Evolutionary conservation across 2,888 invertebrate species (phyloP).

Genomic region (Heteropelma amictum): DNA sequence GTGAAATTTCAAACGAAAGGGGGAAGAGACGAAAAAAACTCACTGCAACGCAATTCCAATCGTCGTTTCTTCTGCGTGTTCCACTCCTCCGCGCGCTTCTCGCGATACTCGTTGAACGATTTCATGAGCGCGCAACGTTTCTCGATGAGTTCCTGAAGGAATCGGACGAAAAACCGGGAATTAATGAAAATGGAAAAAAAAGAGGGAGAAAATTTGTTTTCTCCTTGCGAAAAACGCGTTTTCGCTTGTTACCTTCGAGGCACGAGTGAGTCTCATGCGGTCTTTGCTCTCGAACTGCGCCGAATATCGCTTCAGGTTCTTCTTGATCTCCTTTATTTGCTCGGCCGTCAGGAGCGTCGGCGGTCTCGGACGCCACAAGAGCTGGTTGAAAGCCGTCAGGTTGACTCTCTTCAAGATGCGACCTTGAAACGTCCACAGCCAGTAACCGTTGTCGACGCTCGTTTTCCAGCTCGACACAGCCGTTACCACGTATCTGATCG

Average conservation of each 20-base stretch:
- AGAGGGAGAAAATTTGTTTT: not conserved
- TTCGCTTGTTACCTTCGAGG: slow-evolving; percentile 84
- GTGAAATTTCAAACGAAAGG: no score
- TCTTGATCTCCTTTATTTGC: slow-evolving; percentile 96
- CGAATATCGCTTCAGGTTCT: slow-evolving; percentile 98
- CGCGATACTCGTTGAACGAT: slow-evolving; percentile 90
- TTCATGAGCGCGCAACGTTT: slow-evolving; percentile 93
- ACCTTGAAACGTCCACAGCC: slow-evolving; percentile 98
- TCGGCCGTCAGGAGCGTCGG: slow-evolving; percentile 89
- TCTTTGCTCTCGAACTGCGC: slow-evolving; percentile 98
- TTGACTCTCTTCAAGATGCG: slow-evolving; percentile 89
- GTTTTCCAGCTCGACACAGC: slow-evolving; percentile 97
- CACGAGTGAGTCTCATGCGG: slow-evolving; percentile 93
- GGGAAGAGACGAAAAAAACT: slow-evolving; percentile 75
- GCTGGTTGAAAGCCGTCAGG: slow-evolving; percentile 95
- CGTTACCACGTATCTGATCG: slow-evolving; percentile 88
- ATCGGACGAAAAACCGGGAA: not conserved
- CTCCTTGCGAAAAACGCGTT: not conserved
- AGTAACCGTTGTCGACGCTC: slow-evolving; percentile 94
- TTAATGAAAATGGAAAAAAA: not conserved
- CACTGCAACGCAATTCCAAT: slow-evolving; percentile 92
- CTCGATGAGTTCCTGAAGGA: slow-evolving; percentile 88
- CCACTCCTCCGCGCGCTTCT: slow-evolving; percentile 87
- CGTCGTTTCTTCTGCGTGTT: slow-evolving; percentile 88
- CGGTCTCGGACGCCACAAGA: slow-evolving; percentile 97